Evolutionary conservation across 2,888 invertebrate species (phyloP), one percentile per base, ranked within the genome.

Genomic region (Loripinus fragilis): DNA sequence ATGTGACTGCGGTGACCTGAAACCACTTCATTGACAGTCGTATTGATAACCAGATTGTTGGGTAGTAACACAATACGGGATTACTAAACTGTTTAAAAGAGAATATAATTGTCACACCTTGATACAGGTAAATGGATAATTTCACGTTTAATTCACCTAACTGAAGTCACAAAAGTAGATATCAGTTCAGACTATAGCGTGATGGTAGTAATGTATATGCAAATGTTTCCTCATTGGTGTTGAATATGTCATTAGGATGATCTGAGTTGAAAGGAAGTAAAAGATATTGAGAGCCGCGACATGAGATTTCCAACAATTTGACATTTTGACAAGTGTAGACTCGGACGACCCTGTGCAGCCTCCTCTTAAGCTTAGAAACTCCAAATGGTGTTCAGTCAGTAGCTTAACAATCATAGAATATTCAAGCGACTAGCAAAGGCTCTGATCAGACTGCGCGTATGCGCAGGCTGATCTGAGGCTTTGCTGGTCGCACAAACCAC

Each of bases 1-100:
- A 86, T 81, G 78, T 86, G 85, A 81, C 75, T 55, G 66, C 35
- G 33, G 23, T 80, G 66, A 72, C 70, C 72, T 64, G 28, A 70
- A 71, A 28, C 33, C 60, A 60, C 23, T 60, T 60, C 23, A 60
- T 60, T 60, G 60, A 60, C 30, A 45, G 45, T 45, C 15, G n/a
- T 45, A 3, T 45, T 45, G 20, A 60, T 60, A 60, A 33, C 17
- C 33, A 33, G 60, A 20, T 52, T 60, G 60, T 60, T 60, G 60
- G 25, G 33, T 60, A 33, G 60, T 60, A 60, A 60, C 60, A 8
- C 5, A 60, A 60, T 60, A 60, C 60, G 17, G 60, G 60, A 60
- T 60, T 33, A 60, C 17, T 33, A 33, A 60, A 60, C 33, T 60
- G 17, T 38, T n/a, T 38, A 60, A 60, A 1, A 60, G 33, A 20